Conservation (phyloP, 2,113 vertebrate genomes). For the Ammospiza caudacuta region DNA sequence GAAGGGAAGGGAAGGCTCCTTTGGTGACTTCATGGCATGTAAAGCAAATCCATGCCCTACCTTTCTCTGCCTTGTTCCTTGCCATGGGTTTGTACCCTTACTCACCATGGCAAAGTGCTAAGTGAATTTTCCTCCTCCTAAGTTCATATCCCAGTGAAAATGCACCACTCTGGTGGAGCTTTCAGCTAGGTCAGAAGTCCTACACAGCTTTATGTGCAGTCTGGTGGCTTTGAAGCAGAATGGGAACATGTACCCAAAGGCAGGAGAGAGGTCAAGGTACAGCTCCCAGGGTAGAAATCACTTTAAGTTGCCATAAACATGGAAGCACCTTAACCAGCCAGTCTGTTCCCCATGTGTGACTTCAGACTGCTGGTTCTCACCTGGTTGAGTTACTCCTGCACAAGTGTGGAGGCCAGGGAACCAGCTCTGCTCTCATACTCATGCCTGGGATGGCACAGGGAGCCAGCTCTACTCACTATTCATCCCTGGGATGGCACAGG, state of each 20-base stretch:
- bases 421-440: neutral
- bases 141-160: neutral
- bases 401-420: neutral
- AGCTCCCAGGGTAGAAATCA: neutral
- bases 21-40: neutral
- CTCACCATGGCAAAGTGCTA: fast-evolving
- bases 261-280: neutral
- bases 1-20: neutral
- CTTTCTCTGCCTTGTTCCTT: neutral
- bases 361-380: fast-evolving
- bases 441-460: too few species aligned
- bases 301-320: neutral
- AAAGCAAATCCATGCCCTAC: neutral
- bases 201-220: neutral
- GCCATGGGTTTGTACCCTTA: fast-evolving
- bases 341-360: neutral
- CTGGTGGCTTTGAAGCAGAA: neutral
- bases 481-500: fast-evolving
- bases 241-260: neutral
- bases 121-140: neutral
- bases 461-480: too few species aligned
- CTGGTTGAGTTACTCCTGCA: neutral
- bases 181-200: neutral
- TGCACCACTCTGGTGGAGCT: neutral
- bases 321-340: neutral